A percentile compares a stretch with the other conserved stretches of the same genome.
Conservation (phyloP, 2,888 invertebrate genomes). For the Sarcophaga caerulescens region DNA sequence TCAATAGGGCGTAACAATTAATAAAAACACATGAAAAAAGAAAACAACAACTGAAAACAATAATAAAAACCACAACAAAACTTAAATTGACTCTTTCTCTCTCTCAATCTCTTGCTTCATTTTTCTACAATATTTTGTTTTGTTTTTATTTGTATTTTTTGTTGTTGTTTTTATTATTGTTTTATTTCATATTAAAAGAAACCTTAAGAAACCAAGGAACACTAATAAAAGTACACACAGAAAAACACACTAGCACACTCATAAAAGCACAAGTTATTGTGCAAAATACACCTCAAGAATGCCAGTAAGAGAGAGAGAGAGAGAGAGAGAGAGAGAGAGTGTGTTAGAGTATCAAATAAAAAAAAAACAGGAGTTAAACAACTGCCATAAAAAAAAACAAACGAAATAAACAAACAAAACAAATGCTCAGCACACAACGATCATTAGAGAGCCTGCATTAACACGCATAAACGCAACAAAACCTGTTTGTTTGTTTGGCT, state of each 20-base stretch:
- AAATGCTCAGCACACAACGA: not conserved
- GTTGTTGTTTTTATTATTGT: not conserved
- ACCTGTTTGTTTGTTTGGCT: not conserved
- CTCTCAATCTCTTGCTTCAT: not conserved
- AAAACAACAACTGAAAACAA: constrained; percentile 17
- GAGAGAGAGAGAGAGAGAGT: no score
- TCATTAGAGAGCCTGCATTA: not conserved
- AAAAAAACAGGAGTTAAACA: no score
- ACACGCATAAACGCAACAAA: not conserved
- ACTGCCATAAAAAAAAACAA: no score
- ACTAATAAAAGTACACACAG: not conserved
- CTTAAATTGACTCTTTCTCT: constrained; percentile 31
- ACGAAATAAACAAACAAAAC: not conserved
- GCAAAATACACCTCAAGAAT: no score
- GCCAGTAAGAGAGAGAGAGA: no score
- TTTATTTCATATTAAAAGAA: not conserved
- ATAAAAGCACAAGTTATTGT: no score
- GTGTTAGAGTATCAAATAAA: no score
- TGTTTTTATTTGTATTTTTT: not conserved
- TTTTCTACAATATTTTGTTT: not conserved
- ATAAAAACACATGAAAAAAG: constrained; percentile 37
- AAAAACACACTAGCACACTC: not conserved
- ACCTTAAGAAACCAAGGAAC: not conserved
- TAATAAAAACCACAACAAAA: constrained; percentile 53
- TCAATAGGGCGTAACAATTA: constrained; percentile 69